Percentiles rank a stretch among this genome's conserved stretches.
phyloP scores from a whole-genome alignment of 1,140 invertebrate genomes.

The Hydropsyche tenuis region DNA sequence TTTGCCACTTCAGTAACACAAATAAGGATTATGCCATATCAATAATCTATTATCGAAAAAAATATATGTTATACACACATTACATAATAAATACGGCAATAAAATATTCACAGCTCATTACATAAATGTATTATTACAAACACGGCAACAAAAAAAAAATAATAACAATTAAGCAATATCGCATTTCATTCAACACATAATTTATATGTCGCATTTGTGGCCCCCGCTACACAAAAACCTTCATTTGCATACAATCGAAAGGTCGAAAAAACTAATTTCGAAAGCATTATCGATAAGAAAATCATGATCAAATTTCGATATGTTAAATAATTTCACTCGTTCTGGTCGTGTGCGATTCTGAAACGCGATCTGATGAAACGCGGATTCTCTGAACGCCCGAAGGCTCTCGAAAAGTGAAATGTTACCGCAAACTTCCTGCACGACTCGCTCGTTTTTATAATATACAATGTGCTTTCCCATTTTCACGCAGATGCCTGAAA shows the following conservation, averaged over 20 bases:
- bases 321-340: not conserved
- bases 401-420: slow-evolving; percentile 16
- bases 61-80: not conserved
- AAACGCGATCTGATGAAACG: not conserved
- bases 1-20: no score
- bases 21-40: not conserved
- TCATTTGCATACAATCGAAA: no score
- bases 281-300: not conserved
- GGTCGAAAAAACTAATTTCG: no score
- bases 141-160: not conserved
- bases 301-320: not conserved
- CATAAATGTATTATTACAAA: slow-evolving; percentile 13
- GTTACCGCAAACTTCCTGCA: not conserved
- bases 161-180: slow-evolving; percentile 5
- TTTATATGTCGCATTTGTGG: no score
- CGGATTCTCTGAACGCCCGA: not conserved
- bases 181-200: not conserved
- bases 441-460: not conserved
- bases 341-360: not conserved
- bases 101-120: slow-evolving; percentile 15
- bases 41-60: not conserved
- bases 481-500: not conserved
- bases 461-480: no score
- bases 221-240: no score
- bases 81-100: not conserved